Base-by-base conservation (phyloP, 1,140 invertebrate genomes). In the Helicoverpa zea region DNA sequence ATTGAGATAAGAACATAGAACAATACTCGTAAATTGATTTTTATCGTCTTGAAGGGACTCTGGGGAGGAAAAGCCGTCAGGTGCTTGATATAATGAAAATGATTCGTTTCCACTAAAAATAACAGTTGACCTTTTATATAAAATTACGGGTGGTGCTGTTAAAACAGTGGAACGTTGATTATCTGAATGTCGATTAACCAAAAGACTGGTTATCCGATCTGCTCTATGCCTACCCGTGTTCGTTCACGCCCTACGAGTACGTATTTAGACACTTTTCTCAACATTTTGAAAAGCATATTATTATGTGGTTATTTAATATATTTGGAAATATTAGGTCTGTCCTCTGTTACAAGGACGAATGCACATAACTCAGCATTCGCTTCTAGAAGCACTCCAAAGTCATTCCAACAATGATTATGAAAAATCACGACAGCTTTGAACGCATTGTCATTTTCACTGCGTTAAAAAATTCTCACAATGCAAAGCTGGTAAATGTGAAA, bases 101-200 rank as follows among this genome's bases (percentile, higher is more conserved):
- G 73, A 75, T 58, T 58, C 43, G 58, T 18, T 75, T 58, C 63
- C 73, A 63, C 73, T 75, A 75, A 75, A 75, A 63, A 75, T 23
- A 75, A 75, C 58, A 63, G 16, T 51, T 75, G 73, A 75, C 73
- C 73, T 75, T 75, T 75, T 75, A 43, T 75, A 75, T 75, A 63
- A 75, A 75, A 75, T 75, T 61, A 61, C 58, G 11, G 49, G 2
- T 4, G 16, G 49, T 75, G 61, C 30, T 43, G 16, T 35, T 35
- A 35, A 35, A 7, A 35, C 35, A 5, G 35, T 35, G 35, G 35
- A 35, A 7, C 35, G 7, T 35, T 7, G 3, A 35, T 7, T 35
- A 35, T 35, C 35, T 7, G 35, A 35, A 7, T 3, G 7, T 35
- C 35, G 0, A 35, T 7, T 35, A 35, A 5, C 35, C 35, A 7